Base-by-base conservation (phyloP, 2,113 vertebrate species). In the Zapornia atra region DNA sequence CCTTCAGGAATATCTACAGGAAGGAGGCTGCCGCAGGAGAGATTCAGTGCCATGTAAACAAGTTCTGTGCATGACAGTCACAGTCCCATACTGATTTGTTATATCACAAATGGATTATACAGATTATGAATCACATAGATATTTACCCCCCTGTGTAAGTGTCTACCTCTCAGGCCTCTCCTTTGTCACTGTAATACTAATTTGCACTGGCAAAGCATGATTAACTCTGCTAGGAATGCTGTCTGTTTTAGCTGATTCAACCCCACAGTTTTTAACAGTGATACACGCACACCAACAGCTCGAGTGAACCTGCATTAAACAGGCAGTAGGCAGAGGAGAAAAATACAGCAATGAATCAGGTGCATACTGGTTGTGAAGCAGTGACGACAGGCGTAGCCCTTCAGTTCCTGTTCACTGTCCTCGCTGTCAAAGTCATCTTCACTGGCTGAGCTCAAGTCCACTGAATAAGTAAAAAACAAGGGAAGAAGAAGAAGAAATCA, bases 351-450 rank as follows among this genome's bases (percentile, higher is more conserved):
- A 65, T 5, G 50, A 17, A 20, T n/a, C 16, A 7, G 82, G 65
- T 51, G 95, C 99, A 46, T 98, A 99, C 99, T 99, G 97, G 99
- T 99, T 65, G 98, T 99, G 98, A 99, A 99, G 97, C 99, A 99
- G 98, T 99, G 99, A 40, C 99, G 99, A 92, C 99, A 99, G 96
- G 99, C 99, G 99, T 99, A 99, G 85, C 99, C 99, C 98, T 99
- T 99, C 98, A 99, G 98, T 91, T 99, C 99, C 98, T 99, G 99
- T 71, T 99, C 99, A 4, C 99, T 99, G 98, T 99, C 99, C 95
- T 99, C 99, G 26, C 99, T 99, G 98, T 99, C 99, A 69, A 99
- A 99, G 97, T 99, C 99, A 99, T 99, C 99, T 96, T 99, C 99
- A 5, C 99, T 99, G 98, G 99, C 99, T 0, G 99, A 99, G 91